These are phyloP conservation scores for Dendroctonus valens DNA, from an alignment of 1,140 invertebrate species.

Conservation along the genomic window DNA sequence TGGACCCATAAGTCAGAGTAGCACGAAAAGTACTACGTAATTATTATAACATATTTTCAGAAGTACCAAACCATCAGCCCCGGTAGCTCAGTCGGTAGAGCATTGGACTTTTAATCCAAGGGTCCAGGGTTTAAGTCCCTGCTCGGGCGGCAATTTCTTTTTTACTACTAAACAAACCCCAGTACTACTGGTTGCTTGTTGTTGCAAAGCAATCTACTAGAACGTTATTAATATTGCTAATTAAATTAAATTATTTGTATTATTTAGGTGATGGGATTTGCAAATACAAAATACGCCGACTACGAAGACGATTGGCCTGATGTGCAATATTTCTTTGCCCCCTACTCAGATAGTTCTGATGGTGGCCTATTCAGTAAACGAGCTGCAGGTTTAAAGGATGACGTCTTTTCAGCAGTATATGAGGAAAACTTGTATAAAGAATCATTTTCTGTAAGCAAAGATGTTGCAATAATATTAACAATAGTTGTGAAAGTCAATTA, in stretches of 20 bases:
- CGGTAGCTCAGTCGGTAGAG: slow-evolving; percentile 78
- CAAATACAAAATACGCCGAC: slow-evolving; percentile 71
- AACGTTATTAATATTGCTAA: too few relatives aligned
- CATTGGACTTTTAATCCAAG: slow-evolving; percentile 78
- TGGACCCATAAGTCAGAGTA: too few relatives aligned
- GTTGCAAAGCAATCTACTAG: too few relatives aligned
- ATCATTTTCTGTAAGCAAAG: slow-evolving; percentile 55
- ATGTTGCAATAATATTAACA: background rate
- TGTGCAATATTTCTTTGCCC: slow-evolving; percentile 71
- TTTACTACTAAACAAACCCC: too few relatives aligned
- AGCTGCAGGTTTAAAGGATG: slow-evolving; percentile 64
- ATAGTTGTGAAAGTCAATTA: background rate
- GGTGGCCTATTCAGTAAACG: slow-evolving; percentile 69
- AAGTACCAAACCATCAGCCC: slow-evolving; percentile 50
- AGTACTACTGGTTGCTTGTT: too few relatives aligned
- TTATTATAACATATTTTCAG: too few relatives aligned
- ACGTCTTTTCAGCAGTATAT: slow-evolving; percentile 65
- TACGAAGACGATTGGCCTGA: slow-evolving; percentile 69
- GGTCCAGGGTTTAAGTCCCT: slow-evolving; percentile 78
- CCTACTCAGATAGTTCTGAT: slow-evolving; percentile 71
- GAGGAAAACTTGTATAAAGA: slow-evolving; percentile 67
- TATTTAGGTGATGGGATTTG: slow-evolving; percentile 63
- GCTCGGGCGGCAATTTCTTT: too few relatives aligned
- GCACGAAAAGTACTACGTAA: too few relatives aligned
- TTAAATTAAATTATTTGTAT: background rate